Evolutionary conservation across 2,888 invertebrate genomes (phyloP), one percentile per base, ranked within the genome.

Genomic region (Brachynemurus nebulosus): DNA sequence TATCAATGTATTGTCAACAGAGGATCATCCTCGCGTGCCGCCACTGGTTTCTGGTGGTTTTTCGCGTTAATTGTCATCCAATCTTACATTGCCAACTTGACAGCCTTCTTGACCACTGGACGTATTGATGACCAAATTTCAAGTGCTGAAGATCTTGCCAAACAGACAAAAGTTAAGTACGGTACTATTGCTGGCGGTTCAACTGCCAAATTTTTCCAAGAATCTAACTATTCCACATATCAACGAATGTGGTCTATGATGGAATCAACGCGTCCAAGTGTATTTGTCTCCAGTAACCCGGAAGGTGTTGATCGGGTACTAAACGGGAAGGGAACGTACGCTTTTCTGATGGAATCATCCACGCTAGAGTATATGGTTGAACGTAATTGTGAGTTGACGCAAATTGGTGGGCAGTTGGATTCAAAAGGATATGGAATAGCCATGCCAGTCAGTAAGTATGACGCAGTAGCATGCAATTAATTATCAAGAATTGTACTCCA

Each of bases 261-360:
- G 95, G 82, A 84, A 52, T 77, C 82, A 6, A 75, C 86, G 1
- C 72, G 80, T 25, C 90, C 91, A 0, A 75, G 80, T 0, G 89
- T 92, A 1, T 92, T 91, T 62, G 78, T 83, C 7, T 74, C 71
- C 47, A 80, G 73, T 56, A 95, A 92, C 59, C 76, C 78, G 36
- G 88, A 90, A 56, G 96, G 95, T 0, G 80, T 91, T 1, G 83
- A 89, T 11, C 71, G 88, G 47, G 95, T 95, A 0, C 56, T 76
- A 42, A 81, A 78, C 61, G 79, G 76, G 34, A 85, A 85, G 61
- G 74, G 82, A 42, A 72, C 71, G 44, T 98, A 92, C 62, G 97
- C 97, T 2, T 97, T 85, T 62, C 70, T 98, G 37, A 95, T 96
- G 90, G 97, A 97, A 68, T 93, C 92, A 4, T 86, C 92, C 0